These are phyloP conservation scores for Ochotona curzoniae DNA, from an alignment of 2,113 vertebrate genomes.

Conservation along the genomic window DNA sequence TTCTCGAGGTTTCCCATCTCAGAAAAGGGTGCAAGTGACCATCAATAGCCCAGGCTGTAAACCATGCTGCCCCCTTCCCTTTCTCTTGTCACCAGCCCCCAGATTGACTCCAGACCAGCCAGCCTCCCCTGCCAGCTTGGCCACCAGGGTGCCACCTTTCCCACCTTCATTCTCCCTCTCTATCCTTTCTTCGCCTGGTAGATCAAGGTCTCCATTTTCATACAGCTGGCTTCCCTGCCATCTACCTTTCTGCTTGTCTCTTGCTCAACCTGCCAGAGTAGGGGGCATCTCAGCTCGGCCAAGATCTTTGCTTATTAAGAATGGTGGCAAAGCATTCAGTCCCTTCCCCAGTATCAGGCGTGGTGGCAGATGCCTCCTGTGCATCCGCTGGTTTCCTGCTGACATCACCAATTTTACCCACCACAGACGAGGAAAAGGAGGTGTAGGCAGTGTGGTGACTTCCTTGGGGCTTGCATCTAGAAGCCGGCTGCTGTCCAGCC, in stretches of 20 bases:
- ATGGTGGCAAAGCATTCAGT: neutral
- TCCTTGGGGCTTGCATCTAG: neutral
- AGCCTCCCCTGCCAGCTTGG: neutral
- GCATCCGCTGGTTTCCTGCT: neutral
- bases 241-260: neutral
- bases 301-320: neutral
- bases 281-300: neutral
- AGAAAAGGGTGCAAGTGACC: neutral
- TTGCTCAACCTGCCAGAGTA: neutral
- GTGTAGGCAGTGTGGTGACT: neutral
- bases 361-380: neutral
- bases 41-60: neutral
- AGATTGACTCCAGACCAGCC: neutral
- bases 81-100: neutral
- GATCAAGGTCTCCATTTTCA: neutral
- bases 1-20: neutral
- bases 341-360: neutral
- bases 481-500: neutral
- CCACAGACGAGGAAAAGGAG: neutral
- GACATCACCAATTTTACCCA: neutral
- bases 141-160: neutral
- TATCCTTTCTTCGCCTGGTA: neutral
- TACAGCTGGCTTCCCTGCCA: neutral
- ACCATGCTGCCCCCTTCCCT: neutral
- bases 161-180: neutral